Percentiles rank a stretch among this genome's conserved stretches.
These are phyloP conservation scores for Mormyrus hasselquistii DNA, from an alignment of 2,797 vertebrate genomes.

Conservation along the genomic window DNA sequence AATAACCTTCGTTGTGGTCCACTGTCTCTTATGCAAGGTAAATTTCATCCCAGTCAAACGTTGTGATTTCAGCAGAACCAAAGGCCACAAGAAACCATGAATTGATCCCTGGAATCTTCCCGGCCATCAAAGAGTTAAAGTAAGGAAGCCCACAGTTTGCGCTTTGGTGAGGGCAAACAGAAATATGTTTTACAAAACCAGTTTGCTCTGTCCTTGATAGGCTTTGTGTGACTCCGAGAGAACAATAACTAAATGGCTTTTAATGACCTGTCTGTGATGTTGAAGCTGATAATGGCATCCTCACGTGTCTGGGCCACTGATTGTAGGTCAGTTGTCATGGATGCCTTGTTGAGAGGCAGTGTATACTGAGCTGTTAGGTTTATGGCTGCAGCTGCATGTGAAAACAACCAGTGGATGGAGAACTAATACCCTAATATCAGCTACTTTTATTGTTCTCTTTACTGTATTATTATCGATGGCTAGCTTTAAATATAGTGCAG, in stretches of 20 bases:
- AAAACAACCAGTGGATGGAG: background rate
- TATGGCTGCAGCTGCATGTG: background rate
- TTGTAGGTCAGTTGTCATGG: background rate
- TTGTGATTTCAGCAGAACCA: background rate
- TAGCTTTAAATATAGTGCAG: background rate
- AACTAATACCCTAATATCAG: background rate
- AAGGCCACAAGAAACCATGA: background rate
- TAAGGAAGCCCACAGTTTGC: background rate
- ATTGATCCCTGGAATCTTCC: background rate
- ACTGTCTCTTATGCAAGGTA: background rate
- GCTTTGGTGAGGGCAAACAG: background rate
- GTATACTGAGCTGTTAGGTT: background rate
- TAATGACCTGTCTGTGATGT: background rate
- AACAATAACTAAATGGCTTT: conserved; percentile 9
- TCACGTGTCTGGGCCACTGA: background rate
- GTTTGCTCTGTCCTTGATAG: background rate
- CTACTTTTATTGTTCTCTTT: background rate
- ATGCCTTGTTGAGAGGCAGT: background rate
- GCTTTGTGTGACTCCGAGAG: background rate
- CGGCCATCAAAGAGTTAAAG: background rate
- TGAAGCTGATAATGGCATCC: background rate
- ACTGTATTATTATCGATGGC: background rate
- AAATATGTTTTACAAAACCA: background rate
- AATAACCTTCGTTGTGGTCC: background rate
- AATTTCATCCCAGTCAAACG: background rate